phyloP scores from a whole-genome alignment of 2,797 vertebrate species.

The Arnoldichthys spilopterus region DNA sequence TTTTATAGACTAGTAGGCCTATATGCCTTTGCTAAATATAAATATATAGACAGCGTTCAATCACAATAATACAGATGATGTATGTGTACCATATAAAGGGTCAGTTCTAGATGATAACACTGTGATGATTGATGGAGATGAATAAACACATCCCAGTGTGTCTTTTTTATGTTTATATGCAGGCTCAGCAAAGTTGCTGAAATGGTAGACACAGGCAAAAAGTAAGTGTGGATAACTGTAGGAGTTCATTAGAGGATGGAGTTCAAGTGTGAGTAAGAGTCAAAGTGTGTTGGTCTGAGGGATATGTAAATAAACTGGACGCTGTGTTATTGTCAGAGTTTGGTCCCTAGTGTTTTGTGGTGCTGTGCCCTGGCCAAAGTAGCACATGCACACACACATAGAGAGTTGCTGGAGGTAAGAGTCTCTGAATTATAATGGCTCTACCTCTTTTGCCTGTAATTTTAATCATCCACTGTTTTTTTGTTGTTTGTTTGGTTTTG shows the following conservation, averaged over 20 bases:
- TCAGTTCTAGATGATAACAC: too few species aligned
- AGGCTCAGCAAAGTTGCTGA: too few species aligned
- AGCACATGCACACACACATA: constrained; percentile 25
- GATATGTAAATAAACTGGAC: constrained; percentile 55
- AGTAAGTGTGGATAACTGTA: constrained; percentile 24
- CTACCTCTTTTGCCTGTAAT: constrained; percentile 68
- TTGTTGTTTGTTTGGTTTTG: constrained; percentile 66
- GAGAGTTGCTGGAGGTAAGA: constrained; percentile 53
- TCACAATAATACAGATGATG: too few species aligned
- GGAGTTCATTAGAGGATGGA: constrained; percentile 33
- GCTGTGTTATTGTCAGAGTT: constrained; percentile 49
- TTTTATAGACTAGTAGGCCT: too few species aligned
- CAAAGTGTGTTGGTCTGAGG: constrained; percentile 38
- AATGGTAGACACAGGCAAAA: background rate
- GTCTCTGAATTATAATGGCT: constrained; percentile 66
- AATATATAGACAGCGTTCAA: too few species aligned
- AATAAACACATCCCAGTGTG: too few species aligned
- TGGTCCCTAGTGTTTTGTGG: constrained; percentile 53
- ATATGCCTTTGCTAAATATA: too few species aligned
- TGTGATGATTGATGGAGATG: too few species aligned
- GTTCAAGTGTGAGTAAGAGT: constrained; percentile 44
- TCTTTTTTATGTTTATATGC: too few species aligned
- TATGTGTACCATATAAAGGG: too few species aligned
- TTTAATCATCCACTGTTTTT: constrained; percentile 79
- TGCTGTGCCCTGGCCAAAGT: constrained; percentile 43